phyloP scores from a whole-genome alignment of 2,888 invertebrate genomes.

The Drosophila robusta region DNA sequence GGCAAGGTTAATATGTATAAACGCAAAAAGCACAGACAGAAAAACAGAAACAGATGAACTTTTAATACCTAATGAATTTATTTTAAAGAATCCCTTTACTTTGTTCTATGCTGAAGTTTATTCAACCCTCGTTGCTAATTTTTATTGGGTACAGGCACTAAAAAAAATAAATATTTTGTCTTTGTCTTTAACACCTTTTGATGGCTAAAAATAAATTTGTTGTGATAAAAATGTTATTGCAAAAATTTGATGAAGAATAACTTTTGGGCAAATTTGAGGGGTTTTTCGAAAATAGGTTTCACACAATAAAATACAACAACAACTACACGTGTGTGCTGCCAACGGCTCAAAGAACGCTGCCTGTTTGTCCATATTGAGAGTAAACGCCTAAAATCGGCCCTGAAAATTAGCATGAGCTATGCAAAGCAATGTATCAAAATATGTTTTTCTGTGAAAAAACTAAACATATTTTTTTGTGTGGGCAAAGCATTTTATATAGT shows the following conservation, averaged over 20 bases:
- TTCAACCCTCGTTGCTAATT: not conserved
- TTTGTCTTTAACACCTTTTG: not conserved
- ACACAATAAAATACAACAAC: not conserved
- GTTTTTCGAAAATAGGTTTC: not conserved
- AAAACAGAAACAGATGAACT: not conserved
- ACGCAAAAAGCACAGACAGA: too few relatives aligned
- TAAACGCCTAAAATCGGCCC: not conserved
- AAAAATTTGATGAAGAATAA: not conserved
- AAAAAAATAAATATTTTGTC: not conserved
- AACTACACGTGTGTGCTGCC: not conserved
- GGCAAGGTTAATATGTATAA: too few relatives aligned
- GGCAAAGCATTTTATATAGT: not conserved
- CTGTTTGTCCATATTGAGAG: constrained; percentile 1
- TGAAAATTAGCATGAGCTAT: not conserved
- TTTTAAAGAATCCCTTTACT: not conserved
- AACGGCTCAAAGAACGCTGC: not conserved
- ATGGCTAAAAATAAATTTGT: not conserved
- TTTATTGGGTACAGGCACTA: not conserved
- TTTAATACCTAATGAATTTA: not conserved
- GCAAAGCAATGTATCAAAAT: too few relatives aligned
- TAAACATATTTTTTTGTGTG: not conserved
- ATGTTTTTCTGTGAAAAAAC: too few relatives aligned
- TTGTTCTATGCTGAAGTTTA: not conserved
- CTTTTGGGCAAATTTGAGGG: not conserved
- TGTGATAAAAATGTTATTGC: not conserved